Percentiles rank a stretch among this genome's conserved stretches.
These are phyloP conservation scores for Planococcus citri DNA, from an alignment of 1,140 invertebrate species.

Conservation along the genomic window DNA sequence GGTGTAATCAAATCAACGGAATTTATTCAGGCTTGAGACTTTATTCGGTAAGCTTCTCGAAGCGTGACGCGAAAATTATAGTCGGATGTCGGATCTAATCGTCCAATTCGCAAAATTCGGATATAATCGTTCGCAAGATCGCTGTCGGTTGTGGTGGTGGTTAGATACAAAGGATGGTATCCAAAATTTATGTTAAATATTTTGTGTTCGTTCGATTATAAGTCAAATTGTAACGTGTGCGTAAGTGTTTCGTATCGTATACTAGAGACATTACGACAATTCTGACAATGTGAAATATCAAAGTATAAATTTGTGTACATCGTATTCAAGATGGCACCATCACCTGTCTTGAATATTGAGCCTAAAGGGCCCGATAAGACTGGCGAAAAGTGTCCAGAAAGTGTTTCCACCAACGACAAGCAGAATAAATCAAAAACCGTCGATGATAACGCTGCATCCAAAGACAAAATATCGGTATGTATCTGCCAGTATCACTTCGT, in stretches of 20 bases:
- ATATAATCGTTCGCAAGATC: background rate
- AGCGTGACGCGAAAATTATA: constrained; percentile 1
- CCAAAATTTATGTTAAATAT: background rate
- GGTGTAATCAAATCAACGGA: background rate
- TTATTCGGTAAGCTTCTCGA: background rate
- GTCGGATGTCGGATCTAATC: background rate
- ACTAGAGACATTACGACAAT: background rate
- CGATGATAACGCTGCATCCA: background rate
- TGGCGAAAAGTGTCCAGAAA: background rate
- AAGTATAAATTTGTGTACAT: background rate
- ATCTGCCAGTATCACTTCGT: background rate
- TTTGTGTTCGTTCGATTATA: background rate
- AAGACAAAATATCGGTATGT: background rate
- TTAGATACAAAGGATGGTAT: background rate
- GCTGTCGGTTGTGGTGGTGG: background rate
- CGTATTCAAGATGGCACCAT: constrained; percentile 6
- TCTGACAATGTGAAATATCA: background rate
- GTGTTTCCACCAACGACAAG: background rate
- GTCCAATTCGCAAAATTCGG: background rate
- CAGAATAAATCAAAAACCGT: background rate
- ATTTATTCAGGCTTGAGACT: background rate
- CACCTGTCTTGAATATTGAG: background rate
- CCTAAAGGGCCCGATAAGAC: background rate
- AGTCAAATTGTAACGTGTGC: background rate
- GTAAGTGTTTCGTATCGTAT: background rate